phyloP scores from a whole-genome alignment of 1,140 invertebrate species.

The Pogonomyrmex californicus region DNA sequence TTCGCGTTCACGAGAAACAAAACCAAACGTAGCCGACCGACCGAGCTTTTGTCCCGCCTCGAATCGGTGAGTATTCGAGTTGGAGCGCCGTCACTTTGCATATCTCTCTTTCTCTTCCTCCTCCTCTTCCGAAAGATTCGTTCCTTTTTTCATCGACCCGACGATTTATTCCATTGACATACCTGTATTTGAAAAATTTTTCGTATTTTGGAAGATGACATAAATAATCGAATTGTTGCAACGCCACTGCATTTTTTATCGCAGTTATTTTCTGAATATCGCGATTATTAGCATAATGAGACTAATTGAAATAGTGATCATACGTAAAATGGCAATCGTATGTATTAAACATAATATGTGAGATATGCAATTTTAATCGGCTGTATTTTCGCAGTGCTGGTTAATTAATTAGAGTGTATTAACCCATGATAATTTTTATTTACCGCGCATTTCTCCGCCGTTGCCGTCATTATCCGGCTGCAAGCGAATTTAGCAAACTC shows the following conservation, averaged over 20 bases:
- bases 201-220: no score
- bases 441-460: background rate
- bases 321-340: background rate
- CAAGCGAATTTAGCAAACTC: constrained; percentile 32
- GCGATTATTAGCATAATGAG: background rate
- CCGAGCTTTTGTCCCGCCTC: constrained; percentile 65
- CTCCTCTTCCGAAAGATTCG: background rate
- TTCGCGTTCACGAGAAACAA: constrained; percentile 71
- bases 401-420: background rate
- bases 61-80: constrained; percentile 42
- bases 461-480: constrained; percentile 1
- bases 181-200: background rate
- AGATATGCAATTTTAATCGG: background rate
- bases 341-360: background rate
- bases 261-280: background rate
- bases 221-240: background rate
- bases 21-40: constrained; percentile 61
- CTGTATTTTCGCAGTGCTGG: background rate
- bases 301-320: background rate
- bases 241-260: background rate
- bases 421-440: constrained; percentile 18
- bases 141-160: background rate
- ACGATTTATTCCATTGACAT: background rate
- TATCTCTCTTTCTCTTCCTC: background rate
- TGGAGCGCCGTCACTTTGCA: constrained; percentile 24